These are phyloP conservation scores for Porites evermanni DNA, from an alignment of 92 coral and sea anemone species.

Conservation along the genomic window DNA sequence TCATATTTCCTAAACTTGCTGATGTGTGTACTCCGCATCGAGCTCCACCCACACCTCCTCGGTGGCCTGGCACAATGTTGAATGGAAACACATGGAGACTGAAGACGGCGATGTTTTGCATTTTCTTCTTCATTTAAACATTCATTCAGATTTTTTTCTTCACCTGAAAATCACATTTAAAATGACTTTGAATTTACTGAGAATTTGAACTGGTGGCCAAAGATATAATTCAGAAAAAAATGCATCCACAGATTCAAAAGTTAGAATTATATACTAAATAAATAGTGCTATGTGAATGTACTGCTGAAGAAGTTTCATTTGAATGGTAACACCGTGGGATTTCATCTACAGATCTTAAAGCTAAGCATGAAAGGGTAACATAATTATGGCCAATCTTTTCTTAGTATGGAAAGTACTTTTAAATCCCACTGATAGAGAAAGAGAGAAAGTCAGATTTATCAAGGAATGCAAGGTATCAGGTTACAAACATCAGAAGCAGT, in stretches of 20 bases:
- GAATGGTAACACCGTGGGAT: too few relatives aligned
- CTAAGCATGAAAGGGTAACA: too few relatives aligned
- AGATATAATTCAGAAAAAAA: too few relatives aligned
- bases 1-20: constrained; percentile 68
- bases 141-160: constrained; percentile 18
- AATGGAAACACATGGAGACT: neutral
- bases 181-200: neutral
- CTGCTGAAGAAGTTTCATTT: too few relatives aligned
- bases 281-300: too few relatives aligned
- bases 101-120: neutral
- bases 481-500: neutral
- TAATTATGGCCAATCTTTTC: too few relatives aligned
- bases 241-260: too few relatives aligned
- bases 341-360: too few relatives aligned
- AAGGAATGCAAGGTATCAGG: neutral
- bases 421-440: too few relatives aligned
- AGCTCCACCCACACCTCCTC: constrained; percentile 35
- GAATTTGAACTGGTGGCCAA: too few relatives aligned
- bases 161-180: neutral
- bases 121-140: constrained; percentile 10
- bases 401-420: too few relatives aligned
- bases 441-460: neutral
- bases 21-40: constrained; percentile 27
- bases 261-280: too few relatives aligned
- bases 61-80: neutral